Percentiles rank a stretch among this genome's conserved stretches.
Conservation (phyloP, 2,113 vertebrate species). For the Capreolus pygargus region DNA sequence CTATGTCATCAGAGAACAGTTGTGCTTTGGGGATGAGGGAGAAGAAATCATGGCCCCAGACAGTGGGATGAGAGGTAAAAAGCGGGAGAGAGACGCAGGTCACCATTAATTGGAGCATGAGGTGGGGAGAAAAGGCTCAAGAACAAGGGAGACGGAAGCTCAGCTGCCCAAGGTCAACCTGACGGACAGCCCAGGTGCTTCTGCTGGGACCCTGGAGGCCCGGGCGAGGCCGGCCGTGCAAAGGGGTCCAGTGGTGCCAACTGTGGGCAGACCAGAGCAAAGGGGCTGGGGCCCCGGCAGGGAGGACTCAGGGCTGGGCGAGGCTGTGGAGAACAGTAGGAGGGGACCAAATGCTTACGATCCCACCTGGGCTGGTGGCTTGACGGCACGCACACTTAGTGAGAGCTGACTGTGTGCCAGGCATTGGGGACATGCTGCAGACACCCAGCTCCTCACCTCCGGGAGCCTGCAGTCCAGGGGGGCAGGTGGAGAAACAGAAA, state of each 20-base stretch:
- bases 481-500: fast-evolving
- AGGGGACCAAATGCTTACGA: not conserved
- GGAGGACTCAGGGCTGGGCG: fast-evolving
- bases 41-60: not conserved
- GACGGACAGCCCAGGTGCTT: too few relatives aligned
- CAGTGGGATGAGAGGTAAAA: not conserved
- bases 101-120: fast-evolving
- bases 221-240: fast-evolving
- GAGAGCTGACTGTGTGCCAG: not conserved
- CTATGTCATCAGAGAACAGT: not conserved
- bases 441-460: fast-evolving
- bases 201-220: not conserved
- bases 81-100: not conserved
- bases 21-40: fast-evolving
- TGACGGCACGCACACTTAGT: fast-evolving
- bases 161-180: not conserved
- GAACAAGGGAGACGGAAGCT: not conserved
- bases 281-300: not conserved
- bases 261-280: not conserved
- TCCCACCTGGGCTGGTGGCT: not conserved
- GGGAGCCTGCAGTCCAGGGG: fast-evolving
- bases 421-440: not conserved
- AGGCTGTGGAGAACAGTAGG: not conserved
- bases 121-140: not conserved
- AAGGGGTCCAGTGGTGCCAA: not conserved